These are phyloP conservation scores for Punctoribates punctum DNA, from an alignment of 2,888 invertebrate genomes.

Conservation along the genomic window DNA sequence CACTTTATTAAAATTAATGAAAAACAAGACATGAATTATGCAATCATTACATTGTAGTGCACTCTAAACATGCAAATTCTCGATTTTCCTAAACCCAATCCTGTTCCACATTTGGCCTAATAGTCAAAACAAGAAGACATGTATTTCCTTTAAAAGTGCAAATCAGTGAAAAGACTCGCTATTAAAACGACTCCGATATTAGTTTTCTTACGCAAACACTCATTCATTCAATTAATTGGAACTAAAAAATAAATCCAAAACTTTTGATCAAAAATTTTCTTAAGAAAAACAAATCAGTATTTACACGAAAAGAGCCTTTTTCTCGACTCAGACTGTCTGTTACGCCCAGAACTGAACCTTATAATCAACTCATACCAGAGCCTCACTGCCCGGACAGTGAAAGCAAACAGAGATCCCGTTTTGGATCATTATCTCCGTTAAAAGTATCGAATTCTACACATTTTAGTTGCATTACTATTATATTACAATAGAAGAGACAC, in stretches of 20 bases:
- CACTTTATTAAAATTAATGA: not conserved
- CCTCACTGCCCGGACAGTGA: not conserved
- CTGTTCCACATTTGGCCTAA: not conserved
- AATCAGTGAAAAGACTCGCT: not conserved
- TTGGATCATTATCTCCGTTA: not conserved
- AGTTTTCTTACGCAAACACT: no score
- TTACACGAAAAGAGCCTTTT: no score
- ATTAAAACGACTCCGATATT: not conserved
- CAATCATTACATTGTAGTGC: constrained; percentile 3
- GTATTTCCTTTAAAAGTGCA: not conserved
- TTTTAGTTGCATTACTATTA: not conserved
- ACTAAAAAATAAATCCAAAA: no score
- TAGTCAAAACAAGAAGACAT: constrained; percentile 1
- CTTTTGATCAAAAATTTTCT: no score
- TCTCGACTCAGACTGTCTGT: not conserved
- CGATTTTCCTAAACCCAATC: constrained; percentile 11
- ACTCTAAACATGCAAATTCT: not conserved
- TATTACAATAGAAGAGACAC: not conserved
- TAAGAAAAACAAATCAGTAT: no score
- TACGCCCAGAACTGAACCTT: not conserved
- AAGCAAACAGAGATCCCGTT: not conserved
- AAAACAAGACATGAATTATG: not conserved
- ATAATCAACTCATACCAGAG: not conserved
- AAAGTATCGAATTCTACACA: not conserved
- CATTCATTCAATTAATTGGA: no score